Evolutionary conservation across 2,888 invertebrate species (phyloP).

Genomic region (Coelogynopora nodosa): DNA sequence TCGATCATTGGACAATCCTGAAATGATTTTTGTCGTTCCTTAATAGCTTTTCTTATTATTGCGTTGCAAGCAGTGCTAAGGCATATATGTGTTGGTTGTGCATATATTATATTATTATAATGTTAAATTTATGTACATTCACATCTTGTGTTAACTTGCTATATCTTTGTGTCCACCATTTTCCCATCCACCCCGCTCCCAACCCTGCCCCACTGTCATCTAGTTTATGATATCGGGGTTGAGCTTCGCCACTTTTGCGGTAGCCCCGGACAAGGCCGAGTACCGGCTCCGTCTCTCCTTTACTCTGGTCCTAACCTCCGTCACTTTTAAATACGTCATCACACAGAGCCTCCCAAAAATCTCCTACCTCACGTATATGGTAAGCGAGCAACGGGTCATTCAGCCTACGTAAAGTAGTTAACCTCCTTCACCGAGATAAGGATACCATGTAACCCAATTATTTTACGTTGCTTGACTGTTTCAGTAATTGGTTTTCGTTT

Average conservation of each 20-base stretch:
- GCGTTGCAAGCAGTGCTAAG: too few relatives aligned
- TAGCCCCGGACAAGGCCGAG: slow-evolving; percentile 53
- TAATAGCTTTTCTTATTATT: too few relatives aligned
- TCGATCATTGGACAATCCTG: too few relatives aligned
- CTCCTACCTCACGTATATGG: slow-evolving; percentile 59
- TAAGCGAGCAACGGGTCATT: slow-evolving; percentile 43
- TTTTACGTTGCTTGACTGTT: too few relatives aligned
- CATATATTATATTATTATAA: too few relatives aligned
- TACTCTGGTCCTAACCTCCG: slow-evolving; percentile 57
- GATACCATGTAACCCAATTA: too few relatives aligned
- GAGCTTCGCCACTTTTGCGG: slow-evolving; percentile 58
- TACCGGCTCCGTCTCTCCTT: slow-evolving; percentile 58
- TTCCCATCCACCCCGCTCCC: not conserved
- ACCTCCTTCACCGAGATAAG: not conserved
- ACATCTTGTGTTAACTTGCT: too few relatives aligned
- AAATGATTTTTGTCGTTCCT: too few relatives aligned
- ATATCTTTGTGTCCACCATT: too few relatives aligned
- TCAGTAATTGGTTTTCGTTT: too few relatives aligned
- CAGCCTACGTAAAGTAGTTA: not conserved
- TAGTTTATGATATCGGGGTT: slow-evolving; percentile 57
- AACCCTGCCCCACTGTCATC: not conserved
- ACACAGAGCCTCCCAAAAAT: slow-evolving; percentile 59
- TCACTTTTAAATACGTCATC: slow-evolving; percentile 60
- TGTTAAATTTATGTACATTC: too few relatives aligned
- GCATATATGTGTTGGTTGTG: too few relatives aligned